These are phyloP conservation scores for Elysia crispata DNA, from an alignment of 2,888 invertebrate species.

Conservation along the genomic window DNA sequence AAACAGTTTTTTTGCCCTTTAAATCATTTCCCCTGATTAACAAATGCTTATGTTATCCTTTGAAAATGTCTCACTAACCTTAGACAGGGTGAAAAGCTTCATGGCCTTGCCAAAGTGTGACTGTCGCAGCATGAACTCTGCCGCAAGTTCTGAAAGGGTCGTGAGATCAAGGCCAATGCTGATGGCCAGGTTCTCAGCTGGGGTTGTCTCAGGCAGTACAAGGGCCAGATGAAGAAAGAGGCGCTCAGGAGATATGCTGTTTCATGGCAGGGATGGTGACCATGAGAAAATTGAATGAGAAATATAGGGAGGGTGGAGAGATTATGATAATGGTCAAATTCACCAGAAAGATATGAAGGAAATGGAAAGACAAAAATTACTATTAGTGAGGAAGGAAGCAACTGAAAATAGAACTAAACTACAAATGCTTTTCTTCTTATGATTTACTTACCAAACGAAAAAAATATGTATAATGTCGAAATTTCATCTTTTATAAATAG, in stretches of 20 bases:
- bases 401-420: too few relatives aligned
- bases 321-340: neutral
- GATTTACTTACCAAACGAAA: too few relatives aligned
- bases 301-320: neutral
- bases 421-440: too few relatives aligned
- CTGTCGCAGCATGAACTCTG: constrained; percentile 87
- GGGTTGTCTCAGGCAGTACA: constrained; percentile 80
- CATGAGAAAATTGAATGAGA: neutral
- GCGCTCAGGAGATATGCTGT: constrained; percentile 70
- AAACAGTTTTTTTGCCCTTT: too few relatives aligned
- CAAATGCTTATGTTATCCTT: too few relatives aligned
- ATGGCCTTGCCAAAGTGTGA: constrained; percentile 87
- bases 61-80: constrained; percentile 78
- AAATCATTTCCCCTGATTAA: too few relatives aligned
- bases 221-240: constrained; percentile 82
- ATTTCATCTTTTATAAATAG: too few relatives aligned
- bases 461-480: too few relatives aligned
- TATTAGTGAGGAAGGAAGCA: neutral
- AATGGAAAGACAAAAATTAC: neutral
- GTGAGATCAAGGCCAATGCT: constrained; percentile 82
- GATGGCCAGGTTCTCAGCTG: constrained; percentile 81
- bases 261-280: constrained; percentile 1
- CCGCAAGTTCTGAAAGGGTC: constrained; percentile 86
- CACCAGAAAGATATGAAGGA: neutral
- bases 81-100: constrained; percentile 88